Evolutionary conservation across 2,113 vertebrate species (phyloP), one percentile per base, ranked within the genome.

Genomic region (Sapajus apella): DNA sequence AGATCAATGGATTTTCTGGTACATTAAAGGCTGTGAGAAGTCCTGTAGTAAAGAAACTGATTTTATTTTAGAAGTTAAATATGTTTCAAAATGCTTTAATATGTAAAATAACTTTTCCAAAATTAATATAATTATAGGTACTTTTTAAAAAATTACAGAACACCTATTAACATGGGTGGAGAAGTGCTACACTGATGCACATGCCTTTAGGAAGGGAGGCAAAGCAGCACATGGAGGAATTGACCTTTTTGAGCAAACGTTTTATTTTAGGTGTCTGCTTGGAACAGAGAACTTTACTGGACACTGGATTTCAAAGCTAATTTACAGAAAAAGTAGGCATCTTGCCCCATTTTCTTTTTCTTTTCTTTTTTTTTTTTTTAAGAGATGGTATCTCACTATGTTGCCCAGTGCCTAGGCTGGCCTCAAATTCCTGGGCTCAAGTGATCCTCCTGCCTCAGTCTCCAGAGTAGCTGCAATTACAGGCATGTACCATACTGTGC

Each of bases 101-200:
- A 64, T 64, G 72, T 76, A 95, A 64, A 70, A 17, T 25, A 72
- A 11, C 10, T 58, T 83, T 91, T 95, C 93, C 70, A 87, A 87
- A 95, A 79, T 55, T 84, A 72, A 56, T 37, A 30, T 55, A 43
- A 56, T 47, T 50, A 87, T 6, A 17, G 45, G 5, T 20, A 73
- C 45, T 27, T 89, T 90, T 45, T 10, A 1, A 21, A 6, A 23
- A 40, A 14, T 37, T 52, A 82, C 18, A 61, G 50, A 90, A 91
- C 6, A 37, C 5, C n/a, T 85, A 50, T 40, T 17, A 84, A 35
- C 43, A 58, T 14, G 4, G 8, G 55, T 70, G 66, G 50, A 94
- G 66, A 87, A 93, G 75, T 73, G 8, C 32, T 61, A 4, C 14
- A 18, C 7, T 88, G 45, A 58, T 75, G 32, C 9, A 8, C n/a